phyloP scores from a whole-genome alignment of 2,797 vertebrate genomes.

The Erithacus rubecula region DNA sequence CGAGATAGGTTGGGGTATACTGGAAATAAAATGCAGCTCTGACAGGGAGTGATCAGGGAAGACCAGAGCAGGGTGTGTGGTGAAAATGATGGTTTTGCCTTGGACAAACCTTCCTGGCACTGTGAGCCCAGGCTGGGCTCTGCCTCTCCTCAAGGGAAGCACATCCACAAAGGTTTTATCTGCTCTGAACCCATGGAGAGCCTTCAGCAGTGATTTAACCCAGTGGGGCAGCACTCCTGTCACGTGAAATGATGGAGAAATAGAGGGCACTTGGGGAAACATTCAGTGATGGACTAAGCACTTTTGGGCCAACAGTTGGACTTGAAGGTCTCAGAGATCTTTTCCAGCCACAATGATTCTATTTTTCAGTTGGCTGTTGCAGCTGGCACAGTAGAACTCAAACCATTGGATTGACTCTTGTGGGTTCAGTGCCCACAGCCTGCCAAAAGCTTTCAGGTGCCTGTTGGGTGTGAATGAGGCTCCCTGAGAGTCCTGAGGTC shows the following conservation, averaged over 20 bases:
- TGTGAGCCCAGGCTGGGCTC: background rate
- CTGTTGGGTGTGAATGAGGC: background rate
- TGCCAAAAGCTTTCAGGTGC: background rate
- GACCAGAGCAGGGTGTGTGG: fast-evolving
- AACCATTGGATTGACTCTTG: background rate
- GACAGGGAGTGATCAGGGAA: background rate
- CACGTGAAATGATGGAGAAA: fast-evolving
- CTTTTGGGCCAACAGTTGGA: background rate
- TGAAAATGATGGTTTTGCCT: background rate
- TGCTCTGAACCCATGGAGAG: background rate
- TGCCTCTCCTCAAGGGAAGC: background rate
- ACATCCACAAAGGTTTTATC: fast-evolving
- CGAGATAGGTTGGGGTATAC: background rate
- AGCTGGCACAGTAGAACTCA: background rate
- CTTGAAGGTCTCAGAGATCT: background rate
- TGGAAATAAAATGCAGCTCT: background rate
- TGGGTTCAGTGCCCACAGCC: fast-evolving
- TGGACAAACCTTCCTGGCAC: fast-evolving
- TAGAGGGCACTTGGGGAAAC: fast-evolving
- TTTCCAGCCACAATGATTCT: background rate
- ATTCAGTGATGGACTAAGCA: background rate
- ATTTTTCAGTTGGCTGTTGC: background rate
- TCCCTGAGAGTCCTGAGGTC: background rate
- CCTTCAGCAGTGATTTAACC: background rate
- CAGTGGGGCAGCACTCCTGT: background rate